Conservation (phyloP, 2,113 vertebrate species). For the Perca flavescens region DNA sequence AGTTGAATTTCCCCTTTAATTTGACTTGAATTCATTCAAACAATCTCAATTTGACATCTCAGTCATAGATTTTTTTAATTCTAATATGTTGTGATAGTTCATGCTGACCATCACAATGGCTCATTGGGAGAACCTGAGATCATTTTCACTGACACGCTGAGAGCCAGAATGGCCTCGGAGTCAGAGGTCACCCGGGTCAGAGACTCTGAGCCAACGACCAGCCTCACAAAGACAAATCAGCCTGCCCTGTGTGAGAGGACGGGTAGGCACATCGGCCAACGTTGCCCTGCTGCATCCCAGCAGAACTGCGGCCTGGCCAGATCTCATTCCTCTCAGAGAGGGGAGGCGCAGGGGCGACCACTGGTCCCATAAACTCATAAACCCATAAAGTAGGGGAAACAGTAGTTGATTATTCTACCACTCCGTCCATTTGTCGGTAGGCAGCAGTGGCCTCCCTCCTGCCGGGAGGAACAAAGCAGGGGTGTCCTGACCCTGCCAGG, state of each 20-base stretch:
- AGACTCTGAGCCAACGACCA: constrained; percentile 36
- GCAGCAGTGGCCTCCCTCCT: constrained; percentile 71
- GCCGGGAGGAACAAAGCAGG: constrained; percentile 74
- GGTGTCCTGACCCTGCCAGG: constrained; percentile 70
- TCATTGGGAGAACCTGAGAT: constrained; percentile 39
- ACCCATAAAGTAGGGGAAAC: constrained; percentile 71
- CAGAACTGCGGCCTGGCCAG: not conserved
- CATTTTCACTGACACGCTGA: constrained; percentile 69
- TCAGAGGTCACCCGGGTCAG: constrained; percentile 69
- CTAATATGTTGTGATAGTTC: constrained; percentile 52
- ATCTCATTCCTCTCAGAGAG: constrained; percentile 40
- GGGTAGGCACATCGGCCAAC: not conserved
- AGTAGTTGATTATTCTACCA: constrained; percentile 74
- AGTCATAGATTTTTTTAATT: constrained; percentile 29
- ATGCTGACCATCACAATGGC: constrained; percentile 50
- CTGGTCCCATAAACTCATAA: constrained; percentile 67
- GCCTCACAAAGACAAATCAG: constrained; percentile 58
- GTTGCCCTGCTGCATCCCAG: constrained; percentile 29
- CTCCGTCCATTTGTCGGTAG: constrained; percentile 73
- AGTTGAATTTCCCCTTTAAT: not conserved
- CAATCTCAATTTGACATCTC: not conserved
- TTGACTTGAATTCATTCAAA: not conserved
- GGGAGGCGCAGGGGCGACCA: constrained; percentile 25
- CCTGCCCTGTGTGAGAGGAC: constrained; percentile 33
- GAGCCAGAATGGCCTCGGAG: constrained; percentile 54